Percentiles rank a stretch among this genome's conserved stretches.
Conservation (phyloP, 2,888 invertebrate genomes). For the Luffia ferchaultella region DNA sequence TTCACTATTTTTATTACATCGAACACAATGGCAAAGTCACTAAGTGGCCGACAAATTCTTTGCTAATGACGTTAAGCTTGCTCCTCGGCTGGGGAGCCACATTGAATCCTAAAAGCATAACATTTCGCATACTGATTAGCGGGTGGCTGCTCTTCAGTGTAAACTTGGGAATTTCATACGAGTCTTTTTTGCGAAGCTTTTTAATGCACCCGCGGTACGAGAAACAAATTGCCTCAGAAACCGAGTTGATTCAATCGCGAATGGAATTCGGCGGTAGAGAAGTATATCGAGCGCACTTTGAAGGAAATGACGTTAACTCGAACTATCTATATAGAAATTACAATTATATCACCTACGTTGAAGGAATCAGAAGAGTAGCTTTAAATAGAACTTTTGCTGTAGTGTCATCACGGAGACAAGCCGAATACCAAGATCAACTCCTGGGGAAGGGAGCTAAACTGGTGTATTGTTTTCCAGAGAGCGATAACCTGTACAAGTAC, state of each 20-base stretch:
- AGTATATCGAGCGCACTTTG: slow-evolving; percentile 58
- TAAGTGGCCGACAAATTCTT: slow-evolving; percentile 53
- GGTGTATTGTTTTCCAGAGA: slow-evolving; percentile 54
- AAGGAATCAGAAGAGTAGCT: slow-evolving; percentile 45
- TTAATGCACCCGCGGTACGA: slow-evolving; percentile 60
- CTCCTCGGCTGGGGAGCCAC: slow-evolving; percentile 50
- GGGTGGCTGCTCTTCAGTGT: slow-evolving; percentile 56
- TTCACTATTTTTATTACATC: slow-evolving; percentile 42
- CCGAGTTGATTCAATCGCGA: slow-evolving; percentile 47
- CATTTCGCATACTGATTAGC: slow-evolving; percentile 50
- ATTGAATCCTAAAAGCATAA: slow-evolving; percentile 42
- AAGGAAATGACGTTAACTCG: slow-evolving; percentile 51
- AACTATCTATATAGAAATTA: slow-evolving; percentile 60
- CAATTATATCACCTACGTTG: slow-evolving; percentile 43
- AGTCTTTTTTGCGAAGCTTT: slow-evolving; percentile 57
- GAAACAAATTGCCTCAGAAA: slow-evolving; percentile 53
- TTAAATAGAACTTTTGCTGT: slow-evolving; percentile 48
- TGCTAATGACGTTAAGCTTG: slow-evolving; percentile 55
- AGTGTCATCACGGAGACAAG: slow-evolving; percentile 50
- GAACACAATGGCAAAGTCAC: slow-evolving; percentile 31
- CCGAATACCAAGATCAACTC: slow-evolving; percentile 49
- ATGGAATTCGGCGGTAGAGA: slow-evolving; percentile 53
- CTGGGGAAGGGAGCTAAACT: slow-evolving; percentile 46
- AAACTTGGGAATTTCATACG: slow-evolving; percentile 58
- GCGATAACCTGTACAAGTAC: slow-evolving; percentile 54